These are phyloP conservation scores for Ochotona princeps DNA, from an alignment of 2,113 vertebrate genomes.

Conservation along the genomic window DNA sequence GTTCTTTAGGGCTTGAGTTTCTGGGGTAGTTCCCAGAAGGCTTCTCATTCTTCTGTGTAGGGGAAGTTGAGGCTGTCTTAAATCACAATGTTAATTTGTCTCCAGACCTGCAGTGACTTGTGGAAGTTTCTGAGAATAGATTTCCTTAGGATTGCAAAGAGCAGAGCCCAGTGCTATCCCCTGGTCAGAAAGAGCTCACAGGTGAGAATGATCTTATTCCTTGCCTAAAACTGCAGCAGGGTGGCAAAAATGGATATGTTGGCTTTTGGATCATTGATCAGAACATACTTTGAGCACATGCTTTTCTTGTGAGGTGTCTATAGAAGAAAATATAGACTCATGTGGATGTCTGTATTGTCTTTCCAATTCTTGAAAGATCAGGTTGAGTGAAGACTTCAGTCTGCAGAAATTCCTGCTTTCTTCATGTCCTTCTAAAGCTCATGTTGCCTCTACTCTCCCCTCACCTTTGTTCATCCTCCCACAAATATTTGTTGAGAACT, in stretches of 20 bases:
- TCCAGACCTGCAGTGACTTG: background rate
- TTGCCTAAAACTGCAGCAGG: background rate
- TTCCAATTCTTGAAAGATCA: background rate
- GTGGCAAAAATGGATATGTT: background rate
- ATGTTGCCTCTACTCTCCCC: no score
- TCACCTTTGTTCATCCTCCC: background rate
- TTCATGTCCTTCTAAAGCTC: background rate
- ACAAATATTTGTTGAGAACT: background rate
- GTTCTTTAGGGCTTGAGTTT: background rate
- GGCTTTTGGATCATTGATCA: slow-evolving; percentile 4
- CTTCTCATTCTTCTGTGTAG: background rate
- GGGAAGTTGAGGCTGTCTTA: background rate
- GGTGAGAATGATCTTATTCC: background rate
- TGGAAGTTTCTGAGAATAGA: background rate
- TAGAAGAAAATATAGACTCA: background rate
- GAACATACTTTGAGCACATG: background rate
- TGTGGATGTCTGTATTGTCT: background rate
- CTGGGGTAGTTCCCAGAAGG: background rate
- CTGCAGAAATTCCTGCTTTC: background rate
- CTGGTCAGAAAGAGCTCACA: background rate
- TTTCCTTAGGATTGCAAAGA: background rate
- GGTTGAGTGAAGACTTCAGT: background rate
- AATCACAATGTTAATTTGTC: background rate
- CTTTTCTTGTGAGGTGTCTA: background rate
- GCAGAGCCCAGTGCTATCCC: background rate